Base-by-base conservation (phyloP, 2,888 invertebrate species). In the Epinotia bilunana region DNA sequence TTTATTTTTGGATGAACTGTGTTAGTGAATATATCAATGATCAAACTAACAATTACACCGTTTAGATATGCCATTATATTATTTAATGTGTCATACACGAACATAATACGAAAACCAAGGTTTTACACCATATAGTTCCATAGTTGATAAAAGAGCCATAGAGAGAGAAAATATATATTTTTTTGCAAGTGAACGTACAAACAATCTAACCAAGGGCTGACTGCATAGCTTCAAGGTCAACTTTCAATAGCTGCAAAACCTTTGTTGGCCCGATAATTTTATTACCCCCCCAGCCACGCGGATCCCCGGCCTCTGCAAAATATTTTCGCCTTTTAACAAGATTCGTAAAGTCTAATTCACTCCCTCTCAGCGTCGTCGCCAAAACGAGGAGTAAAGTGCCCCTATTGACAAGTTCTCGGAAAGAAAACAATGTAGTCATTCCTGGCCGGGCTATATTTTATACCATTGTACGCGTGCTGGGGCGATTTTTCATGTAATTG, bases 401-500 rank as follows among this genome's bases (percentile, higher is more conserved):
- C 57, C 62, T 70, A 74, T 76, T 73, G 76, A 73, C 73, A 73
- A 73, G 73, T 64, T 65, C 58, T 33, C 23, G 55, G 65, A 58
- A 72, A 69, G 69, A 74, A 78, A 75, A 77, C 78, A 77, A 77
- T 76, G 76, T 69, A 74, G 65, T 71, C 71, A 28, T 60, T 60
- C 61, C 16, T 13, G 63, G 69, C n/a, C 58, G 65, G 65, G 76
- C 79, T 64, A 82, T 83, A 83, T 82, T 82, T 85, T 83, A 85
- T 69, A 16, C 73, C 81, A 81, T 82, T 83, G 82, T 82, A 77
- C 80, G 62, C 28, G 64, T 67, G 73, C 69, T 63, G 73, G 78
- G 76, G 70, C 78, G 83, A 70, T 85, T 84, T 83, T 83, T 84
- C 84, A 84, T 82, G 83, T 83, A 80, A 84, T 82, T 83, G 80